Percentiles rank a stretch among this genome's conserved stretches.
These are phyloP conservation scores for Labia minor DNA, from an alignment of 2,888 invertebrate genomes.

Conservation along the genomic window DNA sequence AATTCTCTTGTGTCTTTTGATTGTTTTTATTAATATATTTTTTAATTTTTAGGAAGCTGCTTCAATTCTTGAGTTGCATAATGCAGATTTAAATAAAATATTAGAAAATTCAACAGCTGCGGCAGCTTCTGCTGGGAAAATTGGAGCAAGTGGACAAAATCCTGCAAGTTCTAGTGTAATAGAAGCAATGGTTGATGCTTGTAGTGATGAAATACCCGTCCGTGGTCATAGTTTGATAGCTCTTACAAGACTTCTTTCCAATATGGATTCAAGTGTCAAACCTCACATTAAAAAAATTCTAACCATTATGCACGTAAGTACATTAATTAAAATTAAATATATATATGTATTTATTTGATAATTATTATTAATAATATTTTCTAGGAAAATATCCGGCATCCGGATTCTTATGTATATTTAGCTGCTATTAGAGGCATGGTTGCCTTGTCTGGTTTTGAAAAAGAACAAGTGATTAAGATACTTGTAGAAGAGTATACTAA, in stretches of 20 bases:
- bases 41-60: background rate
- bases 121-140: conserved; percentile 15
- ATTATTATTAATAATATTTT: conserved; percentile 31
- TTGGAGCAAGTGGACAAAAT: conserved; percentile 28
- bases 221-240: conserved; percentile 68
- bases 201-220: conserved; percentile 63
- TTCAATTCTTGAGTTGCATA: conserved; percentile 22
- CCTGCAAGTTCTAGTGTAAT: conserved; percentile 35
- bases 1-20: no score
- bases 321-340: conserved; percentile 14
- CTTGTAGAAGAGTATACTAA: conserved; percentile 57
- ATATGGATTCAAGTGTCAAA: conserved; percentile 39
- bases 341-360: background rate
- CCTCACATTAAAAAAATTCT: conserved; percentile 32
- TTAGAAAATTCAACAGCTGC: conserved; percentile 18
- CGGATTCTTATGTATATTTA: conserved; percentile 74
- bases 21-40: no score
- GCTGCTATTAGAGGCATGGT: conserved; percentile 65
- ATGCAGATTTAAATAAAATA: conserved; percentile 29
- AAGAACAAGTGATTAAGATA: conserved; percentile 45
- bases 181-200: conserved; percentile 54
- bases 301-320: conserved; percentile 56
- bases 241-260: conserved; percentile 58
- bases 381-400: conserved; percentile 60
- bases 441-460: conserved; percentile 47